Conservation (phyloP, 53 echinoderm and acorn worm genomes). For the Zoroaster sp. region DNA sequence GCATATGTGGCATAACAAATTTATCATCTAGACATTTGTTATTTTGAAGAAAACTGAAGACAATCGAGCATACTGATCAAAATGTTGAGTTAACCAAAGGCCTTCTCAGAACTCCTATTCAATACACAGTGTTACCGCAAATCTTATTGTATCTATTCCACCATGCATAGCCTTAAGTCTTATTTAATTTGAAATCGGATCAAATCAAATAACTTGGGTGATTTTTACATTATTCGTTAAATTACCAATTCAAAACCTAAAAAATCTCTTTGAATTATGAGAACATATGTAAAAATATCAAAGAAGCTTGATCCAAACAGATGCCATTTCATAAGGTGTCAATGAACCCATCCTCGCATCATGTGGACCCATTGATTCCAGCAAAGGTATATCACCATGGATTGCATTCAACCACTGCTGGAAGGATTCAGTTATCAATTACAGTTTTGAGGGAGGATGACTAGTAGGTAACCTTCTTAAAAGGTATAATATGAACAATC, state of each 20-base stretch:
- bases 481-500: background rate
- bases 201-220: too few species aligned
- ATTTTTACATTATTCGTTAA: background rate
- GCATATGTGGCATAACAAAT: too few species aligned
- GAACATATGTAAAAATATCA: slow-evolving; percentile 15
- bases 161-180: too few species aligned
- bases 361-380: slow-evolving; percentile 54
- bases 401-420: slow-evolving; percentile 91
- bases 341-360: slow-evolving; percentile 67
- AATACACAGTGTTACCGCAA: too few species aligned
- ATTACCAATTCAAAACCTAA: background rate
- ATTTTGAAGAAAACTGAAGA: background rate
- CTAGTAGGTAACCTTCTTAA: slow-evolving; percentile 77
- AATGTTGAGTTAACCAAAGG: background rate
- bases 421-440: slow-evolving; percentile 42
- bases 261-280: background rate
- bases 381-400: slow-evolving; percentile 38
- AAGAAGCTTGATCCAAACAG: slow-evolving; percentile 90
- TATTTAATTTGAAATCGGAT: too few species aligned
- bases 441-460: slow-evolving; percentile 67
- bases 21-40: too few species aligned
- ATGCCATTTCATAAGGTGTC: slow-evolving; percentile 55
- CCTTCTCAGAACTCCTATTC: too few species aligned
- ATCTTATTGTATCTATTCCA: too few species aligned
- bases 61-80: too few species aligned